phyloP scores from a whole-genome alignment of 2,113 vertebrate genomes.

The Probosciger aterrimus region DNA sequence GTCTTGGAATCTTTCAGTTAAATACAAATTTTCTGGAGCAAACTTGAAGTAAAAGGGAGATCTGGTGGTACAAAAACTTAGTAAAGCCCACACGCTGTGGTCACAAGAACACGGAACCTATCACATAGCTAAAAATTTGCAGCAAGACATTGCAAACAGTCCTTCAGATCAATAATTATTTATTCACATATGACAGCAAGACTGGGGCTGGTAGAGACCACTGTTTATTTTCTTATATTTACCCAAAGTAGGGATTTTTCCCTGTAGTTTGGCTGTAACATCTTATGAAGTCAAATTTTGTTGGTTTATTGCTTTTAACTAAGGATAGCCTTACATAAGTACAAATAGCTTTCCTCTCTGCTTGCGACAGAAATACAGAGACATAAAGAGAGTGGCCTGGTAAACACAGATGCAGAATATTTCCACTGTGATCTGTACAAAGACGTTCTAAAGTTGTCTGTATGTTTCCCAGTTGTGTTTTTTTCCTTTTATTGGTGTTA shows the following conservation, averaged over 20 bases:
- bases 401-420: not conserved
- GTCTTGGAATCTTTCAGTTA: not conserved
- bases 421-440: not conserved
- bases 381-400: not conserved
- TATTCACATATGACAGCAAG: not conserved
- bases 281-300: not conserved
- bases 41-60: not conserved
- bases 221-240: not conserved
- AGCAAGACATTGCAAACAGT: not conserved
- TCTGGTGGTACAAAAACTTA: not conserved
- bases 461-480: not conserved
- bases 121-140: not conserved
- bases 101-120: not conserved
- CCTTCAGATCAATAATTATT: not conserved
- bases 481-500: not conserved
- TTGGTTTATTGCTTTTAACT: not conserved
- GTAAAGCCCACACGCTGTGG: not conserved
- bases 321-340: not conserved
- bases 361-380: not conserved
- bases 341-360: not conserved
- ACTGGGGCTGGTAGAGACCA: not conserved
- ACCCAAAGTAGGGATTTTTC: not conserved
- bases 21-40: not conserved
- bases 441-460: not conserved
- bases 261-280: not conserved